Percentiles rank a stretch among this genome's conserved stretches.
phyloP scores from a whole-genome alignment of 2,888 invertebrate species.

The Drosophila yooni region DNA sequence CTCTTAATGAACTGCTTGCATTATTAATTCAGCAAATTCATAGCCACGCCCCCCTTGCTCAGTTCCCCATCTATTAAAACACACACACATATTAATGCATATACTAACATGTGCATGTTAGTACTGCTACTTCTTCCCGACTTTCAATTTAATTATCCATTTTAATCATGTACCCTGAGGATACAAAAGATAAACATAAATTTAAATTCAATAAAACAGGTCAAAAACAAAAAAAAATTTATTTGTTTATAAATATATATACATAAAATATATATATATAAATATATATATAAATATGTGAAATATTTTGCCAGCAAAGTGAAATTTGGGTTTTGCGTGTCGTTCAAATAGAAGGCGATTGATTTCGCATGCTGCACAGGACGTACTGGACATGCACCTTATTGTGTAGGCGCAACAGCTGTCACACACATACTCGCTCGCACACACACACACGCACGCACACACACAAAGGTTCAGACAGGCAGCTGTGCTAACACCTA shows the following conservation, averaged over 20 bases:
- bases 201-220: neutral
- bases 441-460: neutral
- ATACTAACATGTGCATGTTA: neutral
- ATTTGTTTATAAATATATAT: neutral
- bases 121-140: neutral
- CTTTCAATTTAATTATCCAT: neutral
- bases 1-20: constrained; percentile 54
- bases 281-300: neutral
- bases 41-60: neutral
- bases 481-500: constrained; percentile 43
- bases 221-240: too few species aligned
- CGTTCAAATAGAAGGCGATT: constrained; percentile 39
- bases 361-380: constrained; percentile 50
- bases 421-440: constrained; percentile 32
- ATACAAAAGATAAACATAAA: neutral
- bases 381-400: constrained; percentile 38
- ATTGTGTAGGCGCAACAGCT: constrained; percentile 66
- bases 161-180: neutral
- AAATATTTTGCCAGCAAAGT: neutral
- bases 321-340: constrained; percentile 5
- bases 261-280: neutral
- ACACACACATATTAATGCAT: neutral
- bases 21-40: constrained; percentile 33
- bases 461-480: neutral
- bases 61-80: neutral